phyloP scores from a whole-genome alignment of 2,888 invertebrate species.

The Lycaena phlaeas region DNA sequence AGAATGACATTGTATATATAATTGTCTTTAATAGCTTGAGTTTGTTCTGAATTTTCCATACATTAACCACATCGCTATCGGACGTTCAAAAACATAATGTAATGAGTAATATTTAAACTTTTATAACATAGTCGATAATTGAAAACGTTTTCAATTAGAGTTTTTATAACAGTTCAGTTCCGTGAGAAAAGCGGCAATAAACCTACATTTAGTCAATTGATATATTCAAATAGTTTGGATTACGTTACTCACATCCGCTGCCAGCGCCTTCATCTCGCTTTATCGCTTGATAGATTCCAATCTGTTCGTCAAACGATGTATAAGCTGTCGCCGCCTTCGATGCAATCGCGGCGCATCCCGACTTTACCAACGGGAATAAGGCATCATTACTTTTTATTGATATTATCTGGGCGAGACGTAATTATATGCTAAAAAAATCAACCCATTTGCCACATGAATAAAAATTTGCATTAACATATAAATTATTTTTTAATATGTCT shows the following conservation, averaged over 20 bases:
- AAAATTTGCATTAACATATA: neutral
- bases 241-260: conserved; percentile 66
- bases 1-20: too few species aligned
- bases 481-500: conserved; percentile 5
- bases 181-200: conserved; percentile 72
- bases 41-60: too few species aligned
- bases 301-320: conserved; percentile 61
- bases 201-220: conserved; percentile 68
- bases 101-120: neutral
- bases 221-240: conserved; percentile 69
- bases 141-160: conserved; percentile 38
- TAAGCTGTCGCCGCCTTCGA: conserved; percentile 48
- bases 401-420: conserved; percentile 17
- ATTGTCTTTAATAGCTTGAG: too few species aligned
- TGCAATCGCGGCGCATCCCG: conserved; percentile 33
- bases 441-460: neutral
- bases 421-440: conserved; percentile 7
- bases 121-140: neutral
- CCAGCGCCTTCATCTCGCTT: conserved; percentile 52
- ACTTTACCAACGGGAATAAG: conserved; percentile 30
- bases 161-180: conserved; percentile 68
- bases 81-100: neutral
- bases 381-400: conserved; percentile 19
- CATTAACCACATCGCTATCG: too few species aligned
- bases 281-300: conserved; percentile 50